phyloP scores from a whole-genome alignment of 2,888 invertebrate species.

The Scaptomyza polygonia region DNA sequence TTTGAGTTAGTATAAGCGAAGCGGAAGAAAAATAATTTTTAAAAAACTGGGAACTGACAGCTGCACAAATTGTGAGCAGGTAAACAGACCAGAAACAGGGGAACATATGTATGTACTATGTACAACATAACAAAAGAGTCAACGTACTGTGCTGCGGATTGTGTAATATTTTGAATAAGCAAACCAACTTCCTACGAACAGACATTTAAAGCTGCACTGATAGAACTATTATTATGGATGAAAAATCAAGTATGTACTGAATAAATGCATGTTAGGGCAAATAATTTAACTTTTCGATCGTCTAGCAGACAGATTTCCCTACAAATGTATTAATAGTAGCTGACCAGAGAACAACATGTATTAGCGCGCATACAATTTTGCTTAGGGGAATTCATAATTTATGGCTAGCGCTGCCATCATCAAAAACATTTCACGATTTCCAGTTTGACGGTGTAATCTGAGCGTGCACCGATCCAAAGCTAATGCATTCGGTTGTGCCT shows the following conservation, averaged over 20 bases:
- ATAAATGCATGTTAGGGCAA: no score
- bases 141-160: conserved; percentile 54
- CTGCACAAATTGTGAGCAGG: conserved; percentile 49
- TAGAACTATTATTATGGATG: not conserved
- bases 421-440: conserved; percentile 47
- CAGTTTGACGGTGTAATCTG: conserved; percentile 51
- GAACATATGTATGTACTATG: conserved; percentile 2
- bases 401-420: conserved; percentile 55
- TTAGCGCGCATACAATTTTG: conserved; percentile 26
- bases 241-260: no score
- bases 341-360: conserved; percentile 44
- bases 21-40: not conserved
- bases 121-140: conserved; percentile 45
- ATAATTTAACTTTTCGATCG: conserved; percentile 40
- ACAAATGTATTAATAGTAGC: conserved; percentile 68
- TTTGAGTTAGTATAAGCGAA: not conserved
- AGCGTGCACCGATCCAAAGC: conserved; percentile 26
- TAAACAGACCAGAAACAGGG: conserved; percentile 26
- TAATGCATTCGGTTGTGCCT: conserved; percentile 48
- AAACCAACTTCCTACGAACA: conserved; percentile 3
- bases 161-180: conserved; percentile 50
- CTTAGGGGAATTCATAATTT: conserved; percentile 52
- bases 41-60: conserved; percentile 42
- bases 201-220: not conserved
- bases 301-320: not conserved